Percentiles rank a stretch among this genome's conserved stretches.
phyloP scores from a whole-genome alignment of 2,797 vertebrate genomes.

The Allobates femoralis region DNA sequence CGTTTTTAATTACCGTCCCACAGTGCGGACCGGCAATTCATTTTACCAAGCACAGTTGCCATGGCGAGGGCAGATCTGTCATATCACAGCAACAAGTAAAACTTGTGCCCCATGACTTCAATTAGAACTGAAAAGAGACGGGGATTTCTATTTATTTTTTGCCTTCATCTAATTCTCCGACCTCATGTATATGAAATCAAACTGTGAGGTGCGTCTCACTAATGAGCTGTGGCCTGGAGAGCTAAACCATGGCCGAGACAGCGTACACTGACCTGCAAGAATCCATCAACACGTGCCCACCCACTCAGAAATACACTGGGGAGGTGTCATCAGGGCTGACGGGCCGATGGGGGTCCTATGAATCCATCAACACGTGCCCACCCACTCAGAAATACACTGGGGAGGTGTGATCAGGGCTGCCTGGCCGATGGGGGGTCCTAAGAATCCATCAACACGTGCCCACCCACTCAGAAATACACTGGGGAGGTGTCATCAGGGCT shows the following conservation, averaged over 20 bases:
- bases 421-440: too few species aligned
- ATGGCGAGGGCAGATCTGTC: slow-evolving; percentile 29
- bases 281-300: background rate
- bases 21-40: slow-evolving; percentile 29
- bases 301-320: background rate
- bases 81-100: background rate
- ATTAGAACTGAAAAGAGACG: slow-evolving; percentile 19
- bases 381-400: too few species aligned
- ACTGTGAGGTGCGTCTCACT: background rate
- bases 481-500: too few species aligned
- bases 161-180: too few species aligned
- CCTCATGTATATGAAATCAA: slow-evolving; percentile 1
- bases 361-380: too few species aligned
- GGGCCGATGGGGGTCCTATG: too few species aligned
- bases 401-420: too few species aligned
- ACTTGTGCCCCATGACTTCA: slow-evolving; percentile 16
- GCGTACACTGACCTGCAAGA: background rate
- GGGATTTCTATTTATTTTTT: background rate
- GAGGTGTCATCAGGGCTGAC: background rate
- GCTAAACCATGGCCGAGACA: too few species aligned
- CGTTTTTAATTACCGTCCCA: slow-evolving; percentile 25
- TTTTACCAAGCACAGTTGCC: background rate
- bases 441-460: too few species aligned
- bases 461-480: too few species aligned
- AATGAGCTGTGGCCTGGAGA: background rate